phyloP scores from a whole-genome alignment of 2,888 invertebrate species.

The Julus scandinavius region DNA sequence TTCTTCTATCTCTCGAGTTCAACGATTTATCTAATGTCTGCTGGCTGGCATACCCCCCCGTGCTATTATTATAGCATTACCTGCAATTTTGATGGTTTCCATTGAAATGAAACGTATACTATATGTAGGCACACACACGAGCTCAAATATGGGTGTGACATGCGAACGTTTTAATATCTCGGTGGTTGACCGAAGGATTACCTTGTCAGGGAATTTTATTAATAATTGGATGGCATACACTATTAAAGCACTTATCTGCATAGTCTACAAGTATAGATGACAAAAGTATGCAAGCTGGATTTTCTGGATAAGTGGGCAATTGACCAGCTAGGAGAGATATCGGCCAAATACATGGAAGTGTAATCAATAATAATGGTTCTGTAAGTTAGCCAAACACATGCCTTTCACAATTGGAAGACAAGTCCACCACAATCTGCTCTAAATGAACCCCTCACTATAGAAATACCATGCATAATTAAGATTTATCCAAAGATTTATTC shows the following conservation, averaged over 20 bases:
- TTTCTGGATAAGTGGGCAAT: conserved; percentile 19
- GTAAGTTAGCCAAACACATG: not conserved
- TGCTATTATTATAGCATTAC: conserved; percentile 31
- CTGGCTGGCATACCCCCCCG: not conserved
- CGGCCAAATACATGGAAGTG: not conserved
- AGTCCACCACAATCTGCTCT: not conserved
- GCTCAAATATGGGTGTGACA: conserved; percentile 24
- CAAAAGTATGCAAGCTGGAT: not conserved
- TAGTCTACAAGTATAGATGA: not conserved
- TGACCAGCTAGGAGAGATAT: not conserved
- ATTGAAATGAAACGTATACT: conserved; percentile 7
- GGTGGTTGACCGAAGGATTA: conserved; percentile 29
- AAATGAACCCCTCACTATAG: not conserved
- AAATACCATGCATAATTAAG: conserved; percentile 5
- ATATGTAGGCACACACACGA: not conserved
- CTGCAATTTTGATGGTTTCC: not conserved
- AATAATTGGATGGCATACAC: conserved; percentile 14
- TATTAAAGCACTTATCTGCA: not conserved
- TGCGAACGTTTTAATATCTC: conserved; percentile 18
- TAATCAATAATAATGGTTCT: conserved; percentile 30
- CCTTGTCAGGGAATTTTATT: conserved; percentile 6
- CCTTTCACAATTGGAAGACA: not conserved
- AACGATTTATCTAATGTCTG: not conserved
- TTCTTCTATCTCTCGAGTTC: not conserved
- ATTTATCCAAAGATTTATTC: not conserved